Evolutionary conservation across 2,888 invertebrate species (phyloP).

Genomic region (Amorpha juglandis): DNA sequence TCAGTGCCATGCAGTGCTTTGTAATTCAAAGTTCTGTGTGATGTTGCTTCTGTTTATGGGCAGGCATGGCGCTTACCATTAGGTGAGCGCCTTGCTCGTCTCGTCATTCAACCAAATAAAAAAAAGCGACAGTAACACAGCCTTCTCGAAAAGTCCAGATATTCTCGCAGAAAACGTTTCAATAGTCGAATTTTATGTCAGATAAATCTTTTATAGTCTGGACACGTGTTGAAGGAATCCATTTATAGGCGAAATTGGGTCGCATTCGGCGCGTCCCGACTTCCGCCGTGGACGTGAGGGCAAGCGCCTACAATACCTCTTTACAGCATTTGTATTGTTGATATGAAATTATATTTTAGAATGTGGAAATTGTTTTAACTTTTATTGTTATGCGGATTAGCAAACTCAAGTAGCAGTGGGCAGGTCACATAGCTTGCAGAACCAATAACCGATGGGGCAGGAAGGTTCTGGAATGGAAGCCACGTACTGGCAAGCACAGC

Average conservation of each 20-base stretch:
- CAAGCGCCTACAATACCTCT: conserved; percentile 14
- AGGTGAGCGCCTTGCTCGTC: too few species aligned
- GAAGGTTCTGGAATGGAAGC: too few species aligned
- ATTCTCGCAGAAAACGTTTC: conserved; percentile 6
- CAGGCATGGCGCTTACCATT: too few species aligned
- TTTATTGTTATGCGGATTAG: too few species aligned
- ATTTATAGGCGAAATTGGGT: conserved; percentile 23
- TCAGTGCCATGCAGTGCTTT: too few species aligned
- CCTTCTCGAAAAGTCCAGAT: neutral
- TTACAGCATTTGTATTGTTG: conserved; percentile 11
- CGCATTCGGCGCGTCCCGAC: conserved; percentile 9
- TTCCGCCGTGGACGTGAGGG: conserved; percentile 9
- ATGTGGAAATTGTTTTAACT: neutral
- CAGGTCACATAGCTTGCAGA: too few species aligned
- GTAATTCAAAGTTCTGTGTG: too few species aligned
- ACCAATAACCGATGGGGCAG: too few species aligned
- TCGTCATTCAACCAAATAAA: too few species aligned
- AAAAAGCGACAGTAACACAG: neutral
- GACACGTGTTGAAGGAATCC: conserved; percentile 23
- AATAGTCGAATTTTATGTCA: conserved; percentile 14
- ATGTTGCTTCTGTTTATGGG: too few species aligned
- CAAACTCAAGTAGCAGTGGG: too few species aligned
- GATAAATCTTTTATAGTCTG: conserved; percentile 13
- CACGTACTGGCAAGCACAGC: too few species aligned
- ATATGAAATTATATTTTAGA: conserved; percentile 12